A percentile compares a stretch with the other conserved stretches of the same genome.
Evolutionary conservation across 2,888 invertebrate genomes (phyloP).

Genomic region (Metopia argyrocephala): DNA sequence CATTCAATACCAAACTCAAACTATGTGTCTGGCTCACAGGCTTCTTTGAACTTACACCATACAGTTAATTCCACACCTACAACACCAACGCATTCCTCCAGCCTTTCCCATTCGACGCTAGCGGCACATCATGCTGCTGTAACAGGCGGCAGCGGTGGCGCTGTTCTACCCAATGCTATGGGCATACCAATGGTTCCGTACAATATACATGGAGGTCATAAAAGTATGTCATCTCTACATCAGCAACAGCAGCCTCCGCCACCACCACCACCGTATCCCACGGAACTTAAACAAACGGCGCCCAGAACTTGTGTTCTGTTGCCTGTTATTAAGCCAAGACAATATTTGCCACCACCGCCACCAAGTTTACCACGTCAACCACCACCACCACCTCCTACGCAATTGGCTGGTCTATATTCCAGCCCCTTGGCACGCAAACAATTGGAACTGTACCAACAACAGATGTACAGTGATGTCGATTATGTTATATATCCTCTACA

Average conservation of each 20-base stretch:
- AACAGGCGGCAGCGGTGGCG: constrained; percentile 31
- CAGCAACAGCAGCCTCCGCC: constrained; percentile 73
- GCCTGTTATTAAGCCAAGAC: constrained; percentile 83
- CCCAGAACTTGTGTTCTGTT: constrained; percentile 80
- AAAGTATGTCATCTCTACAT: constrained; percentile 81
- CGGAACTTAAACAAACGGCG: constrained; percentile 79
- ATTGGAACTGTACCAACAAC: constrained; percentile 92
- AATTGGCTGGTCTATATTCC: constrained; percentile 86
- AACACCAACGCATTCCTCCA: constrained; percentile 71
- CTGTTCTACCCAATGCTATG: constrained; percentile 72
- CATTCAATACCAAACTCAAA: constrained; percentile 75
- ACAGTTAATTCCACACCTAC: constrained; percentile 72
- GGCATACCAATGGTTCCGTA: constrained; percentile 80
- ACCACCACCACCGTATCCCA: constrained; percentile 78
- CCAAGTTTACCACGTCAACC: constrained; percentile 82
- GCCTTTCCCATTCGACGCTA: constrained; percentile 63
- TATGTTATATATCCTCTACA: constrained; percentile 94
- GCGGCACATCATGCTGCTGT: constrained; percentile 57
- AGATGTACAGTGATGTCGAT: constrained; percentile 93
- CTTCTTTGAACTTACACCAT: constrained; percentile 65
- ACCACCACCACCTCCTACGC: constrained; percentile 83
- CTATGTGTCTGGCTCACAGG: constrained; percentile 73
- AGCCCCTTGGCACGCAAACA: constrained; percentile 86
- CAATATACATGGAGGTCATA: constrained; percentile 82
- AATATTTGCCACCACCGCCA: constrained; percentile 83